Conservation (phyloP, 1,140 invertebrate species). For the Leguminivora glycinivorella region DNA sequence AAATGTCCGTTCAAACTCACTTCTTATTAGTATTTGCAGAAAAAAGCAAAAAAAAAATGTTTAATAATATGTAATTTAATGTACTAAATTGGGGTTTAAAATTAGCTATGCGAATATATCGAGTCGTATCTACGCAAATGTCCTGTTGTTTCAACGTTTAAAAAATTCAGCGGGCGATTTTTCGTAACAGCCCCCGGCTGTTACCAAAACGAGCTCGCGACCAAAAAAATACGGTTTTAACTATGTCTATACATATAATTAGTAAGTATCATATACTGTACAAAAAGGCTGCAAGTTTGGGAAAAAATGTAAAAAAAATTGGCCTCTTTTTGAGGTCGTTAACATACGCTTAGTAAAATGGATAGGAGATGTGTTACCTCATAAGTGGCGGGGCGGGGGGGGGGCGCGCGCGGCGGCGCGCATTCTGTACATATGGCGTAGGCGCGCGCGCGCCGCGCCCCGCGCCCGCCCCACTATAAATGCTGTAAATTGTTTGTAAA, state of each 20-base stretch:
- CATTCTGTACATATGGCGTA: slow-evolving; percentile 68
- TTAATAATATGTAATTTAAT: slow-evolving; percentile 58
- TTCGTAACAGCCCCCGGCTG: slow-evolving; percentile 39
- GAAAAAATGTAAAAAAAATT: slow-evolving; percentile 72
- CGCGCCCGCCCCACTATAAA: slow-evolving; percentile 43
- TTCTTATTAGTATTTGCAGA: slow-evolving; percentile 52
- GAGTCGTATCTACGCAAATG: slow-evolving; percentile 58
- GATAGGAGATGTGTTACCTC: slow-evolving; percentile 69
- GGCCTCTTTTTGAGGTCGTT: slow-evolving; percentile 67
- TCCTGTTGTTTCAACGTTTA: slow-evolving; percentile 58
- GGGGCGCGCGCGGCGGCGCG: slow-evolving; percentile 44
- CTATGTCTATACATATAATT: slow-evolving; percentile 76
- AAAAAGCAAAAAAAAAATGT: slow-evolving; percentile 54
- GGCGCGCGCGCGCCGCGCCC: slow-evolving; percentile 39
- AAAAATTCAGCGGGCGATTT: slow-evolving; percentile 50
- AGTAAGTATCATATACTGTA: slow-evolving; percentile 79
- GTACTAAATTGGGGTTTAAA: slow-evolving; percentile 55
- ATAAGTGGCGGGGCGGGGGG: slow-evolving; percentile 60
- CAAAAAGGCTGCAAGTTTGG: slow-evolving; percentile 75
- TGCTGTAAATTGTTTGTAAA: slow-evolving; percentile 78
- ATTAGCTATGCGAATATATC: slow-evolving; percentile 61
- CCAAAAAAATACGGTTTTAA: slow-evolving; percentile 74
- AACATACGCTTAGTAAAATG: slow-evolving; percentile 77
- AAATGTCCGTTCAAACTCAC: slow-evolving; percentile 47
- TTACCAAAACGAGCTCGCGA: slow-evolving; percentile 50